Base-by-base conservation (phyloP, 2,113 vertebrate genomes). In the Xenotilapia flavipinnis region DNA sequence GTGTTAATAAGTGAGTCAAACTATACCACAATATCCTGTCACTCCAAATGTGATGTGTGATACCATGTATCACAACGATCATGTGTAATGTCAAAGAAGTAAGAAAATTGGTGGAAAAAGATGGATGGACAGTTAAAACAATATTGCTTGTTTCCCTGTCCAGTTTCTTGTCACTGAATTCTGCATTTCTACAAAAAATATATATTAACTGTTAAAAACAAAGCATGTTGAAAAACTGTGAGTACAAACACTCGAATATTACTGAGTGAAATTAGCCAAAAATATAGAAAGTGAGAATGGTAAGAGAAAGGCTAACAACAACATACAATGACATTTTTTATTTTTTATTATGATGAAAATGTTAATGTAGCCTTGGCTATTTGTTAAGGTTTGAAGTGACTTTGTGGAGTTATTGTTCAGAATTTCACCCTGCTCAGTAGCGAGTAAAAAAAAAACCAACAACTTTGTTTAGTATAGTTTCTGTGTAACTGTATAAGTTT, bases 1-100 rank as follows among this genome's bases (percentile, higher is more conserved):
- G 3, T 70, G 51, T 54, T 13, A 85, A 80, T 33, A 58, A 83
- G 47, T 70, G 65, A 70, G 38, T 70, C 5, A 70, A 70, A 70
- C 60, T 17, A 11, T 23, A 19, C 51, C 56, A 26, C 60, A 53
- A 19, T 13, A 23, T 21, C 5, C 21, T 42, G 38, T 26, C n/a
- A 45, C 38, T 40, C 36, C 58, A 62, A 62, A 62, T 62, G 58
- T 62, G 15, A 36, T 62, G 58, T 62, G 9, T 36, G 31, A 62
- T 36, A 19, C 58, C 15, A 62, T 1, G 17, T 11, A 33, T 62
- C 58, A 36, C 17, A 62, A n/a, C 6, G 9, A 62, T 62, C 31
- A n/a, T 36, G 58, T 33, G 58, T 33, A 33, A 33, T 19, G 31
- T n/a, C 58, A 62, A 11, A 36, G 56, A 36, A 62, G 31, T 36